Evolutionary conservation across 2,888 invertebrate genomes (phyloP).

Genomic region (Napeogenes sylphis): DNA sequence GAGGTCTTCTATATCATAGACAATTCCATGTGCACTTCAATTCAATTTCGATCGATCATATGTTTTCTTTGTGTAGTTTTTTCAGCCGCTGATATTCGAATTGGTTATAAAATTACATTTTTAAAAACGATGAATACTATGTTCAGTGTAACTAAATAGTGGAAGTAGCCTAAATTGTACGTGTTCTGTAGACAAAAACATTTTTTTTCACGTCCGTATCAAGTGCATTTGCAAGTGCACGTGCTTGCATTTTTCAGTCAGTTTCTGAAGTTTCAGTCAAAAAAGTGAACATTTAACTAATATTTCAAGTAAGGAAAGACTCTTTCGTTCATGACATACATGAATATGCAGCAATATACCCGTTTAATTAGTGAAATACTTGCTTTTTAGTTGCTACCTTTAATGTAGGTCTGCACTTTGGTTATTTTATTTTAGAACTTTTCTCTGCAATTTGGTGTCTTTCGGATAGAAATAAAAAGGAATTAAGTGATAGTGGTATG

Average conservation of each 20-base stretch:
- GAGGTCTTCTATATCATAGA: slow-evolving; percentile 48
- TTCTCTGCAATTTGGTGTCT: slow-evolving; percentile 40
- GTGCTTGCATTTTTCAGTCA: slow-evolving; percentile 73
- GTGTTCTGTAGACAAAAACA: slow-evolving; percentile 11
- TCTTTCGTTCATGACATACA: slow-evolving; percentile 4
- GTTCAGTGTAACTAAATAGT: slow-evolving; percentile 31
- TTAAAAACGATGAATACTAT: slow-evolving; percentile 33
- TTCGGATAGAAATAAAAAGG: slow-evolving; percentile 45
- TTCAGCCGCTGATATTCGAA: slow-evolving; percentile 76
- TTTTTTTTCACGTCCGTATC: slow-evolving; percentile 38
- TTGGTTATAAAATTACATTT: slow-evolving; percentile 60
- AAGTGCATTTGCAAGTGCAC: slow-evolving; percentile 68
- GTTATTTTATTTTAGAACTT: slow-evolving; percentile 53
- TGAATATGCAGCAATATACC: not conserved
- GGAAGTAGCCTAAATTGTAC: slow-evolving; percentile 6
- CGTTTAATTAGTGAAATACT: slow-evolving; percentile 16
- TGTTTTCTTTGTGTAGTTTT: slow-evolving; percentile 78
- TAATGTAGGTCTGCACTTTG: slow-evolving; percentile 51
- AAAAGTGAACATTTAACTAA: slow-evolving; percentile 32
- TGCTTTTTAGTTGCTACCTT: slow-evolving; percentile 44
- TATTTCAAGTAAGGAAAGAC: slow-evolving; percentile 10
- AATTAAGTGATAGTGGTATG: slow-evolving; percentile 71
- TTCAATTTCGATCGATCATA: slow-evolving; percentile 74
- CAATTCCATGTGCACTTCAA: slow-evolving; percentile 73
- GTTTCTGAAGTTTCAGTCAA: slow-evolving; percentile 53